Base-by-base conservation (phyloP, 2,113 vertebrate genomes). In the Corythoichthys intestinalis region DNA sequence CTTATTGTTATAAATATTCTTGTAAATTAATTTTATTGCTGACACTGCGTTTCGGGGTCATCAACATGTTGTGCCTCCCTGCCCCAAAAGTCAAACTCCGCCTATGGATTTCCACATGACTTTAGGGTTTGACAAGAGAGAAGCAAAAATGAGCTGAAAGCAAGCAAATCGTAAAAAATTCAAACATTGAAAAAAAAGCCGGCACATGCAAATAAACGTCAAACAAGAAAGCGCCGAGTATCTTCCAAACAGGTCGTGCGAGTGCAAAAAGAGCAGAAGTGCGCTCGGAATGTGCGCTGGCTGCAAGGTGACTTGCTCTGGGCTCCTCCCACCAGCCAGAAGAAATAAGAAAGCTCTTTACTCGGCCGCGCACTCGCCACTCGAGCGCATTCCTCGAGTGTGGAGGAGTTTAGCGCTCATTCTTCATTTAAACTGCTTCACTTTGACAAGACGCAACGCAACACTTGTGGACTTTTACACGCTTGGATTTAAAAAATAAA, bases 321-420 rank as follows among this genome's bases (percentile, higher is more conserved):
- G 69, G 75, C 88, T 71, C 85, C 82, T 77, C 88, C 83, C 86
- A 72, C 47, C 46, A 38, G 56, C 59, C 83, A 17, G 83, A 20
- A 49, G 11, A 15, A 78, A 89, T 88, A 88, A 88, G 89, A 88
- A 82, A 46, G 79, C 84, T 6, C 35, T 58, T 87, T 87, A 87
- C 79, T 87, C 72, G 17, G 8, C 76, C 70, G 44, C 53, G 73
- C 73, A 83, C 73, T 79, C 73, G 8, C 78, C 76, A 76, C 82
- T 85, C 56, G 75, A 83, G 81, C 82, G 79, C 84, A 86, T 90
- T 88, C 84, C 86, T 84, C 78, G 75, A 84, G 41, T 8, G 41
- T 44, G 41, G 9, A 44, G 6, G 41, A 2, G 41, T 44, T 44
- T 8, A 44, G 4, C 41, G 41, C 6, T 44, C 41, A 8, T 28